A percentile compares a stretch with the other conserved stretches of the same genome.
These are phyloP conservation scores for Trichoplusia ni DNA, from an alignment of 1,140 invertebrate genomes.

Conservation along the genomic window DNA sequence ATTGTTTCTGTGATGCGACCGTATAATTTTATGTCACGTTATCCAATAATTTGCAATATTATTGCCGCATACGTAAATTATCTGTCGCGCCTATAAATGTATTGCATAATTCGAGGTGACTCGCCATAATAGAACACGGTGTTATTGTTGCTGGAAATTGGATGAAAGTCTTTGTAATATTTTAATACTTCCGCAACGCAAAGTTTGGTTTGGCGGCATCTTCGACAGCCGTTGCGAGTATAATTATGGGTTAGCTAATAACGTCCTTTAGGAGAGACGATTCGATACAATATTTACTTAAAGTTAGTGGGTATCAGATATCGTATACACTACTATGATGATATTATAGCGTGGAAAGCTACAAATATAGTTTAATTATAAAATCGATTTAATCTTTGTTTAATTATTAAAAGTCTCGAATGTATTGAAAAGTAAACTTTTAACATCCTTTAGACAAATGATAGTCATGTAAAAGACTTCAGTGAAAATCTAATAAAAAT, in stretches of 20 bases:
- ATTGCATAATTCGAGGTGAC: conserved; percentile 17
- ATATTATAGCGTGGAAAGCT: no score
- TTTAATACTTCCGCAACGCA: conserved; percentile 33
- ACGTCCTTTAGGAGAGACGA: conserved; percentile 50
- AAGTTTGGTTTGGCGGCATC: conserved; percentile 53
- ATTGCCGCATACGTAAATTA: conserved; percentile 26
- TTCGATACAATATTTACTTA: not conserved
- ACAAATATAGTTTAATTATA: no score
- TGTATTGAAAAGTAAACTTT: no score
- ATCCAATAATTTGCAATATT: conserved; percentile 44
- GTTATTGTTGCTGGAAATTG: conserved; percentile 26
- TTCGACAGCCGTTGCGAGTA: conserved; percentile 63
- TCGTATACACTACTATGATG: no score
- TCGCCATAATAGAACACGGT: conserved; percentile 16
- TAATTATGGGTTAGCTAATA: conserved; percentile 57
- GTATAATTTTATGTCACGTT: conserved; percentile 43
- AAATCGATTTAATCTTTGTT: no score
- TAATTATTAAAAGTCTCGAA: no score
- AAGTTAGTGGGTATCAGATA: no score
- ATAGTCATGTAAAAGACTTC: no score
- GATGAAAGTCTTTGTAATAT: conserved; percentile 27
- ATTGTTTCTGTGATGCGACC: conserved; percentile 35
- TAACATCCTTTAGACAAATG: no score
- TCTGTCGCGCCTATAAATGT: conserved; percentile 24
- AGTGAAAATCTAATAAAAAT: no score